phyloP scores from a whole-genome alignment of 2,113 vertebrate genomes.

The Climacteris rufus region DNA sequence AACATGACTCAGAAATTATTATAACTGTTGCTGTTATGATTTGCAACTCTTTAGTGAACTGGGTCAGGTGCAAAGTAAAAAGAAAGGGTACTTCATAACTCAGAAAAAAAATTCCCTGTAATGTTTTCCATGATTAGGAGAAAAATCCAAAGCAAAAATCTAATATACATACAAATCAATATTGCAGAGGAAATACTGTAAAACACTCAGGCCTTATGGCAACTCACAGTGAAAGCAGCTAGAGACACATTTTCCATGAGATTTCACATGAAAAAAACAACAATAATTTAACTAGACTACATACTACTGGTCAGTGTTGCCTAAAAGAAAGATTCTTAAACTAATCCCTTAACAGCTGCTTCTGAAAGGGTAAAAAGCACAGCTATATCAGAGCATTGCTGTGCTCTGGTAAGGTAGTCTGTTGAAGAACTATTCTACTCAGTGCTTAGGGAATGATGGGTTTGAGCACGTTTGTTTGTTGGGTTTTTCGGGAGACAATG shows the following conservation, averaged over 20 bases:
- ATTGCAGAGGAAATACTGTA: neutral
- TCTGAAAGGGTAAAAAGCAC: neutral
- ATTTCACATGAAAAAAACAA: neutral
- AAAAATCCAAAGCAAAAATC: conserved; percentile 1
- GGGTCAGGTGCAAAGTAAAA: neutral
- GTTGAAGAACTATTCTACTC: neutral
- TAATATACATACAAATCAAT: conserved; percentile 3
- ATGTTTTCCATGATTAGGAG: neutral
- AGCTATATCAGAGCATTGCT: neutral
- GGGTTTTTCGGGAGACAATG: rapidly evolving
- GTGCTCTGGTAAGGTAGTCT: neutral
- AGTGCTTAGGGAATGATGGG: neutral
- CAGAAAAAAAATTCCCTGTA: neutral
- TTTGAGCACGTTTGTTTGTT: rapidly evolving
- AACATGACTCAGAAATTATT: conserved; percentile 3
- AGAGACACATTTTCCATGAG: neutral
- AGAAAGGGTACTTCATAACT: neutral
- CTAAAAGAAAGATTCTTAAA: neutral
- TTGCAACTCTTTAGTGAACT: neutral
- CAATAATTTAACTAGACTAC: neutral
- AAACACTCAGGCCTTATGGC: neutral
- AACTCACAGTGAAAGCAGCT: neutral
- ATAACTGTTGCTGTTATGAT: neutral
- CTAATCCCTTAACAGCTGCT: neutral
- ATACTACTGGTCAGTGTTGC: neutral